Evolutionary conservation across 1,140 invertebrate genomes (phyloP).

Genomic region (Akabosia matsudoensis): DNA sequence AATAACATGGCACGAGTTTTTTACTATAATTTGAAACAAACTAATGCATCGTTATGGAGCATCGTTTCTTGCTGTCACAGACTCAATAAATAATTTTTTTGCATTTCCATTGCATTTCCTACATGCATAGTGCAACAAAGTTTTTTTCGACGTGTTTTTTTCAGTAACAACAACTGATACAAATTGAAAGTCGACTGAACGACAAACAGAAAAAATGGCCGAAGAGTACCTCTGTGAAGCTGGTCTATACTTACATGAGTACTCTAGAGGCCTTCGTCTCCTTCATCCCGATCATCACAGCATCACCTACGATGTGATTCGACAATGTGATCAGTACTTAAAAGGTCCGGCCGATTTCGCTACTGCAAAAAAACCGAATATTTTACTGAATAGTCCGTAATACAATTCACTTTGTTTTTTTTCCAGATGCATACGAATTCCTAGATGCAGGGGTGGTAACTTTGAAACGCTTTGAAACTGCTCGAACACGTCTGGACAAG

Average conservation of each 20-base stretch:
- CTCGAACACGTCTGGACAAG: background rate
- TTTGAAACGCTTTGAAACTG: background rate
- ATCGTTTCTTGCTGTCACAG: no score
- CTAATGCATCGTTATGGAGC: no score
- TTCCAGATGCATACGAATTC: background rate
- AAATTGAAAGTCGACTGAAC: background rate
- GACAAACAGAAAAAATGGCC: background rate
- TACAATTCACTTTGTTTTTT: no score
- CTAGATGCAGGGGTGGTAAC: background rate
- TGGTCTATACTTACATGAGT: constrained; percentile 9
- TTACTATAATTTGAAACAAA: no score
- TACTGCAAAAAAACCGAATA: no score
- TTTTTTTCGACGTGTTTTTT: background rate
- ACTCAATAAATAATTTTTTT: no score
- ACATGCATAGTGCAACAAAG: background rate
- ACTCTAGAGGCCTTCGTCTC: background rate
- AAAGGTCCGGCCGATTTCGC: background rate
- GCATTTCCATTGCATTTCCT: background rate
- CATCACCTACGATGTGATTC: background rate
- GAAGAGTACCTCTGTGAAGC: background rate
- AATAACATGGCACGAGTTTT: no score
- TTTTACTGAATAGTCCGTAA: background rate
- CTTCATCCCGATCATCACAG: constrained; percentile 14
- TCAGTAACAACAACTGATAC: background rate
- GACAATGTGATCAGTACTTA: constrained; percentile 8